Evolutionary conservation across 2,113 vertebrate genomes (phyloP), one percentile per base, ranked within the genome.

Genomic region (Chaetodon auriga): DNA sequence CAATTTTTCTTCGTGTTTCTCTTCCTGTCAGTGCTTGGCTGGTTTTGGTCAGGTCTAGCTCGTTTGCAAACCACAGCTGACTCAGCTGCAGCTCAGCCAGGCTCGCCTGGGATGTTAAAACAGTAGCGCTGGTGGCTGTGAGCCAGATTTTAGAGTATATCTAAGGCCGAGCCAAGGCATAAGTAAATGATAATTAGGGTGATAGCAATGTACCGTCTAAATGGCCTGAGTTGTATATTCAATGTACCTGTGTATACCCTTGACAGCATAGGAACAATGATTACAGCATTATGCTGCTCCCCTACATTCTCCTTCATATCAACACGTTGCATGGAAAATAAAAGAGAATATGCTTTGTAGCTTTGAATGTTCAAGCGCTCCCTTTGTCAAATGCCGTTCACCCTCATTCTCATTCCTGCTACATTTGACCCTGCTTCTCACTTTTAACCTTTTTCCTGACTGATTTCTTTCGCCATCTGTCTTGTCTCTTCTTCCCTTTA

Each of bases 161-260:
- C 45, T 45, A 46, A 83, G 54, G 23, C 19, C 35, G 15, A 61
- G 89, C 85, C 82, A 83, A 88, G 65, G 60, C 86, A 87, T 74
- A 77, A 86, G 86, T 79, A 85, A 89, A 86, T 84, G 76, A 80
- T 90, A 68, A 92, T 89, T 87, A 81, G 78, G 55, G 53, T 75
- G 78, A 82, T 83, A 73, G 82, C 68, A 70, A 36, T 71, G 36
- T 68, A 78, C 49, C 60, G 38, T 79, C 57, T 68, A 54, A 75
- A 80, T 76, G 58, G 68, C 63, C 57, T 7, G 3, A 60, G 70
- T 41, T 76, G 75, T 80, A 53, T 64, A 25, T 55, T 68, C 19
- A 38, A 23, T 78, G 16, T 81, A 75, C 41, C 30, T 73, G 71
- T 74, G 30, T 51, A 53, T 74, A 48, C 30, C 45, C 51, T 43